Percentiles rank a stretch among this genome's conserved stretches.
Evolutionary conservation across 2,797 vertebrate genomes (phyloP).

Genomic region (Poeciliopsis infans): DNA sequence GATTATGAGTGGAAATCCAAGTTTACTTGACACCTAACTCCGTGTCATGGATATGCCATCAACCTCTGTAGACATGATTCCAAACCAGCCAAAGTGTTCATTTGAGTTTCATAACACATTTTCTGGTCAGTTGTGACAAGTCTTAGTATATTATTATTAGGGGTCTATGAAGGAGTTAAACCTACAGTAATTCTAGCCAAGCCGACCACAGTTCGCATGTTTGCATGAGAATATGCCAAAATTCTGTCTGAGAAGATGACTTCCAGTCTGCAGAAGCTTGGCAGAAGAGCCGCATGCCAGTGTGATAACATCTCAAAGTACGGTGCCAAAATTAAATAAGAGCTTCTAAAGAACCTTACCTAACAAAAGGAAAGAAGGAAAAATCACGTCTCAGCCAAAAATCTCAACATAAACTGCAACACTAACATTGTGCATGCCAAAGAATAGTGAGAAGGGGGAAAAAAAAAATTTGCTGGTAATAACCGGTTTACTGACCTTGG

Average conservation of each 20-base stretch:
- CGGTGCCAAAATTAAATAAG: constrained; percentile 4
- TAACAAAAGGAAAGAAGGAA: background rate
- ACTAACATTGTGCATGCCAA: background rate
- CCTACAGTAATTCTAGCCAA: background rate
- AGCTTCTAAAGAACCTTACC: constrained; percentile 2
- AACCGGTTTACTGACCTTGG: background rate
- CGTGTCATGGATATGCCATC: background rate
- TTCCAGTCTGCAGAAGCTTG: constrained; percentile 2
- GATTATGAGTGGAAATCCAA: background rate
- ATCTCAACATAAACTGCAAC: background rate
- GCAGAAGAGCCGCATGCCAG: background rate
- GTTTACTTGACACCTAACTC: background rate
- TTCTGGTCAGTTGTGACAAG: background rate
- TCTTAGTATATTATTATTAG: background rate
- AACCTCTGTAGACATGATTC: background rate
- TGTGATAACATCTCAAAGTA: background rate
- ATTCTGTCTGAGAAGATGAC: constrained; percentile 8
- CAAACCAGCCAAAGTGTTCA: background rate
- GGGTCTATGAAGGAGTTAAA: background rate
- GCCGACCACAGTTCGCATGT: background rate
- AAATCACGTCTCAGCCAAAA: background rate
- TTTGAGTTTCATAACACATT: constrained; percentile 4
- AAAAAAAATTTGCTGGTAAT: background rate
- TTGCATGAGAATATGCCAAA: constrained; percentile 11
- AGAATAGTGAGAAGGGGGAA: background rate